Conservation (phyloP, 2,888 invertebrate genomes). For the Adineta ricciae region DNA sequence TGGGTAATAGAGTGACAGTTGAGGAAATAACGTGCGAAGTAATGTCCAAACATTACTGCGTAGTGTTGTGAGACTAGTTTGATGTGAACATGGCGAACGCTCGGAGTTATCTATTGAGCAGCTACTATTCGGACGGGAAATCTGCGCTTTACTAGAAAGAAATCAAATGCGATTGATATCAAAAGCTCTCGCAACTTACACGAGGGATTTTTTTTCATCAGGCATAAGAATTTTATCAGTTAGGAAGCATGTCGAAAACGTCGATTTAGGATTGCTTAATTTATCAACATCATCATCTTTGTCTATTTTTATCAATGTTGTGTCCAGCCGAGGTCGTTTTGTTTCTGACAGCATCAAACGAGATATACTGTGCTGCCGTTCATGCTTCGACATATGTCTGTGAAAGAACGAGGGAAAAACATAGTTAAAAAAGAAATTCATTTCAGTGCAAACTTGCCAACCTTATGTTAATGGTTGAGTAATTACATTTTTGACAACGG, state of each 20-base stretch:
- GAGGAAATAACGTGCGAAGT: not conserved
- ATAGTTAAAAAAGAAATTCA: too few relatives aligned
- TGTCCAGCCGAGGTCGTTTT: not conserved
- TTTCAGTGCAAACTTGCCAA: not conserved
- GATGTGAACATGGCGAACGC: not conserved
- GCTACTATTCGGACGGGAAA: not conserved
- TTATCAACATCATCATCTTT: not conserved
- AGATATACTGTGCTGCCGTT: slow-evolving; percentile 18
- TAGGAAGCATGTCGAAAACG: not conserved
- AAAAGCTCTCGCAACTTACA: not conserved
- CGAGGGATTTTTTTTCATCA: not conserved
- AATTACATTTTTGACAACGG: slow-evolving; percentile 29
- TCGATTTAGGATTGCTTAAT: not conserved
- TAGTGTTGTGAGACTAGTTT: not conserved
- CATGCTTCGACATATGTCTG: slow-evolving; percentile 30
- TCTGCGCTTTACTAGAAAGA: not conserved
- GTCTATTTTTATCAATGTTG: not conserved
- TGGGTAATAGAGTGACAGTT: not conserved
- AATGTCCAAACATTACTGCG: not conserved
- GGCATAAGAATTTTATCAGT: not conserved
- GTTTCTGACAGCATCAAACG: not conserved
- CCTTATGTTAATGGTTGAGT: slow-evolving; percentile 31
- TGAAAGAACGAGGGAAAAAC: too few relatives aligned
- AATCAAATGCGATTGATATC: too few relatives aligned
- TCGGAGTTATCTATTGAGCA: not conserved